phyloP scores from a whole-genome alignment of 2,888 invertebrate species.

The Dusona sp. region DNA sequence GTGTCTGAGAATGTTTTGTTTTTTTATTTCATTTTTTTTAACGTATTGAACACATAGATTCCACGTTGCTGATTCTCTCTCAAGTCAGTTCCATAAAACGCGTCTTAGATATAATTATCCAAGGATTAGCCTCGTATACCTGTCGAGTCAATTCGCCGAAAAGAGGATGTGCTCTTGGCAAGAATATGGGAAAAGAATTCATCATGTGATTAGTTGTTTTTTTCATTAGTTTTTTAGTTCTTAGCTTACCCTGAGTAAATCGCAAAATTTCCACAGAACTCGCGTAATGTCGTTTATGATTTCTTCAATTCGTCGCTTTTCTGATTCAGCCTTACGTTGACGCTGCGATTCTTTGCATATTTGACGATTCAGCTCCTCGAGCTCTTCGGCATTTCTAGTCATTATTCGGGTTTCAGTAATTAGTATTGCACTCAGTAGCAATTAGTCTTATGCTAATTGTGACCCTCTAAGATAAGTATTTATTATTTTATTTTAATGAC shows the following conservation, averaged over 20 bases:
- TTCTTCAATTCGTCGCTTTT: constrained; percentile 77
- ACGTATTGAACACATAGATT: constrained; percentile 45
- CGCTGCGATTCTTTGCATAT: constrained; percentile 86
- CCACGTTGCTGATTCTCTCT: constrained; percentile 26
- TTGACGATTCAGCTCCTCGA: constrained; percentile 87
- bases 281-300: constrained; percentile 72
- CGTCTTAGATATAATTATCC: constrained; percentile 55
- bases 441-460: background rate
- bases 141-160: constrained; percentile 44
- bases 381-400: constrained; percentile 89
- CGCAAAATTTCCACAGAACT: constrained; percentile 76
- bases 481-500: too few relatives aligned
- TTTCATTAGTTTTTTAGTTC: constrained; percentile 9
- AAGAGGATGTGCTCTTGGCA: constrained; percentile 36
- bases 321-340: constrained; percentile 82
- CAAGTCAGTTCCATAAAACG: constrained; percentile 45
- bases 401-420: background rate
- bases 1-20: constrained; percentile 52
- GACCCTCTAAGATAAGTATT: too few relatives aligned
- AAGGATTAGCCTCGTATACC: constrained; percentile 43
- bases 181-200: constrained; percentile 44
- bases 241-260: constrained; percentile 76
- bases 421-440: background rate
- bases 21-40: constrained; percentile 15
- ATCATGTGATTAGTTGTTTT: constrained; percentile 10